Conservation (phyloP, 2,888 invertebrate genomes). For the Stenodema calcarata region DNA sequence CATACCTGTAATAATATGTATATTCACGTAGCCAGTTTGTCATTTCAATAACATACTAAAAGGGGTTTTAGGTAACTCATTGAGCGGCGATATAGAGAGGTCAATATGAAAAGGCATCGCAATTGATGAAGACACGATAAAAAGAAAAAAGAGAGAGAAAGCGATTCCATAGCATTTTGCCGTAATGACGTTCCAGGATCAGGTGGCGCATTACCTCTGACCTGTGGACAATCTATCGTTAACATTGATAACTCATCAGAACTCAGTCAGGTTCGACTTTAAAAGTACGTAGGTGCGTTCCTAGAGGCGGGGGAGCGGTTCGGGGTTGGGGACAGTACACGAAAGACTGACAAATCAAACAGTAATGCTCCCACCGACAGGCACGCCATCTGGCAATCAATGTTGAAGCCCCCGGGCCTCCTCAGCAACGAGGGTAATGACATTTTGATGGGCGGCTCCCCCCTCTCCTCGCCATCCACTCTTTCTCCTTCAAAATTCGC, state of each 20-base stretch:
- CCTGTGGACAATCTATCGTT: constrained; percentile 44
- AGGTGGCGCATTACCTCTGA: constrained; percentile 29
- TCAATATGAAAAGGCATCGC: background rate
- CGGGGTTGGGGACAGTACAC: background rate
- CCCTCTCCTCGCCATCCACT: constrained; percentile 11
- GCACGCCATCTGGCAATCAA: constrained; percentile 46
- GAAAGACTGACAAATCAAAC: constrained; percentile 45
- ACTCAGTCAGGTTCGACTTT: constrained; percentile 25
- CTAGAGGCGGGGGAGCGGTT: background rate
- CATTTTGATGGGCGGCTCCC: constrained; percentile 26
- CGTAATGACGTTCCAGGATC: constrained; percentile 18
- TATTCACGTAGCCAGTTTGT: background rate
- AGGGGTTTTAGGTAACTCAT: background rate
- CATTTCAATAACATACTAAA: background rate
- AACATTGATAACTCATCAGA: constrained; percentile 41
- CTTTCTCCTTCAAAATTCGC: background rate
- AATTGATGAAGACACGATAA: constrained; percentile 19
- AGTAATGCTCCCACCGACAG: constrained; percentile 29
- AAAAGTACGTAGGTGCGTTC: constrained; percentile 11
- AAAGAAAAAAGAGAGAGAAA: background rate
- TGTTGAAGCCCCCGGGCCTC: constrained; percentile 19
- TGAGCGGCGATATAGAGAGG: no score
- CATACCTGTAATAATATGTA: no score
- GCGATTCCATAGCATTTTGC: background rate
- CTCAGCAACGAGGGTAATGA: constrained; percentile 38